These are phyloP conservation scores for Goniozus legneri DNA, from an alignment of 1,140 invertebrate genomes.

Conservation along the genomic window DNA sequence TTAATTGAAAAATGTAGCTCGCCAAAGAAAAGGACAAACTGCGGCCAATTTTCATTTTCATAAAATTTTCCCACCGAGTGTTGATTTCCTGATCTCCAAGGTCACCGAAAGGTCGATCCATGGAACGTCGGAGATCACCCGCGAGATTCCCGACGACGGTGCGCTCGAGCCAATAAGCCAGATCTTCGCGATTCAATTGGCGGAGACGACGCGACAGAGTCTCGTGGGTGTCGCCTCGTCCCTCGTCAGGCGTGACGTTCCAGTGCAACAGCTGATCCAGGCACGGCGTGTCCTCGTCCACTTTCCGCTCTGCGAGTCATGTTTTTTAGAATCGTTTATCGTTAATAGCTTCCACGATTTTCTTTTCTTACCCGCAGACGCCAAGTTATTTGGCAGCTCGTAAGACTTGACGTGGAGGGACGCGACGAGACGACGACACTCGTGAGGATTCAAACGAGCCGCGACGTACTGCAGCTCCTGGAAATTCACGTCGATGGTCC, in stretches of 20 bases:
- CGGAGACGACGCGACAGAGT: slow-evolving; percentile 53
- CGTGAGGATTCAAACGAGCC: slow-evolving; percentile 51
- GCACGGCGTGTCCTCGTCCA: slow-evolving; percentile 55
- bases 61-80: slow-evolving; percentile 23
- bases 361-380: slow-evolving; percentile 41
- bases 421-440: slow-evolving; percentile 58
- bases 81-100: slow-evolving; percentile 27
- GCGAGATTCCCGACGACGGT: slow-evolving; percentile 58
- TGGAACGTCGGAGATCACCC: slow-evolving; percentile 53
- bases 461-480: slow-evolving; percentile 58
- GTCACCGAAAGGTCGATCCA: slow-evolving; percentile 37
- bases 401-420: slow-evolving; percentile 56
- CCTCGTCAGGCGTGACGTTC: slow-evolving; percentile 54
- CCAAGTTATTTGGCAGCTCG: slow-evolving; percentile 50
- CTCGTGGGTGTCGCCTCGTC: slow-evolving; percentile 57
- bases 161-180: slow-evolving; percentile 61
- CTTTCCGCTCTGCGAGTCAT: slow-evolving; percentile 39
- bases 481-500: slow-evolving; percentile 58
- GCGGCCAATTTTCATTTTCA: too few species aligned
- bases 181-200: slow-evolving; percentile 55
- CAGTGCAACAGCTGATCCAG: slow-evolving; percentile 57
- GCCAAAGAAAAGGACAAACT: too few species aligned
- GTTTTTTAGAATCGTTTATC: neutral
- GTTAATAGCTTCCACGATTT: neutral
- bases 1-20: too few species aligned